These are phyloP conservation scores for Nanorana parkeri DNA, from an alignment of 2,113 vertebrate species.

Conservation along the genomic window DNA sequence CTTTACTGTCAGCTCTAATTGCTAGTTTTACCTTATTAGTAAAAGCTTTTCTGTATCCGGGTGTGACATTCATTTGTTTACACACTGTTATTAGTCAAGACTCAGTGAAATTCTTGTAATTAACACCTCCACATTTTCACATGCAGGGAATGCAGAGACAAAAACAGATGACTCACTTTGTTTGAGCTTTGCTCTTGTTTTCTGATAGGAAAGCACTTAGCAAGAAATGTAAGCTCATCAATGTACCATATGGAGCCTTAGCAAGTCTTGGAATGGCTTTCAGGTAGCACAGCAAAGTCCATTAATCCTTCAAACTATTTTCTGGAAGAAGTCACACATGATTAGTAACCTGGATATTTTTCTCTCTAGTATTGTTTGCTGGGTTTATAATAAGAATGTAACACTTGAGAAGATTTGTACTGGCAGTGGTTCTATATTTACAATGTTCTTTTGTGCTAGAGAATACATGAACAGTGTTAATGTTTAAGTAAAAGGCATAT, in stretches of 20 bases:
- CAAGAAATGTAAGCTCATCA: conserved; percentile 73
- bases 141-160: conserved; percentile 78
- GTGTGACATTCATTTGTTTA: conserved; percentile 82
- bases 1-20: conserved; percentile 80
- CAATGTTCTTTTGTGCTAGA: neutral
- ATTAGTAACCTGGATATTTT: conserved; percentile 24
- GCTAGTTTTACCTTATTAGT: conserved; percentile 81
- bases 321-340: conserved; percentile 10
- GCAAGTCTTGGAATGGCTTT: conserved; percentile 68
- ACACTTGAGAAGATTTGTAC: conserved; percentile 12
- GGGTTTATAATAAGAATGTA: conserved; percentile 3
- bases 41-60: conserved; percentile 76
- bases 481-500: neutral
- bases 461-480: neutral
- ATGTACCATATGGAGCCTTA: conserved; percentile 72
- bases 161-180: conserved; percentile 81
- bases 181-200: conserved; percentile 79
- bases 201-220: conserved; percentile 77
- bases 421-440: neutral
- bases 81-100: conserved; percentile 84
- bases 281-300: conserved; percentile 61
- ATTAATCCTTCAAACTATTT: conserved; percentile 57
- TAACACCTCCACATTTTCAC: conserved; percentile 84
- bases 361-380: neutral
- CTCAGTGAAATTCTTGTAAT: conserved; percentile 79